Evolutionary conservation across 2,888 invertebrate genomes (phyloP).

Genomic region (Sipha maydis): DNA sequence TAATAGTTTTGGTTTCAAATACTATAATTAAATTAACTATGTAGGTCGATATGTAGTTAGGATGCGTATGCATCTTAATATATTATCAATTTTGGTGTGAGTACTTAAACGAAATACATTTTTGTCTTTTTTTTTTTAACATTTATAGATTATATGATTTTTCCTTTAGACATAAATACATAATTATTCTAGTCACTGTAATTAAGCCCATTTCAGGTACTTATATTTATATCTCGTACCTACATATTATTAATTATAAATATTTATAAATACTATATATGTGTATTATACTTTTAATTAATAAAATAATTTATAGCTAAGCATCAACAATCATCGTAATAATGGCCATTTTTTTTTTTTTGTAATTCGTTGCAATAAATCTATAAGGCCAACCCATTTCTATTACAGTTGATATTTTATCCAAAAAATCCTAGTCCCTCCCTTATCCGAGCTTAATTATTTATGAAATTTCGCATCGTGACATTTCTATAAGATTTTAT

Average conservation of each 20-base stretch:
- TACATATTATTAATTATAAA: conserved; percentile 15
- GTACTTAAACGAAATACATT: conserved; percentile 36
- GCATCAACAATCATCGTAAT: conserved; percentile 43
- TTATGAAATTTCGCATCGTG: conserved; percentile 19
- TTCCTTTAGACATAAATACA: conserved; percentile 23
- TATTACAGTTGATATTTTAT: conserved; percentile 11
- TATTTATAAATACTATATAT: conserved; percentile 31
- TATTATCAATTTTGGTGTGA: conserved; percentile 54
- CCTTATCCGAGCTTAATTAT: conserved; percentile 45
- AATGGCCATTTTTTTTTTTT: conserved; percentile 17
- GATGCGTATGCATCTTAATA: conserved; percentile 36
- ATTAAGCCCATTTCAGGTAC: conserved; percentile 40
- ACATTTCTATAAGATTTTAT: conserved; percentile 45
- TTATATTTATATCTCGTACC: conserved; percentile 32
- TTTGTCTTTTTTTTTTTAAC: conserved; percentile 44
- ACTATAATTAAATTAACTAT: conserved; percentile 29
- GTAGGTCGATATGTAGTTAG: conserved; percentile 26
- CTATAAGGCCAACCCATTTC: neutral
- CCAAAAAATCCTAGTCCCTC: conserved; percentile 25
- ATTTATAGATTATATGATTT: conserved; percentile 36
- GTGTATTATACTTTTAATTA: conserved; percentile 44
- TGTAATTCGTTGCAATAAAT: conserved; percentile 25
- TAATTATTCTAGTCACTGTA: conserved; percentile 55
- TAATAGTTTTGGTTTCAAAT: conserved; percentile 53
- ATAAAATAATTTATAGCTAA: conserved; percentile 40